Base-by-base conservation (phyloP, 2,797 vertebrate genomes). In the Sebastes trivittatus region DNA sequence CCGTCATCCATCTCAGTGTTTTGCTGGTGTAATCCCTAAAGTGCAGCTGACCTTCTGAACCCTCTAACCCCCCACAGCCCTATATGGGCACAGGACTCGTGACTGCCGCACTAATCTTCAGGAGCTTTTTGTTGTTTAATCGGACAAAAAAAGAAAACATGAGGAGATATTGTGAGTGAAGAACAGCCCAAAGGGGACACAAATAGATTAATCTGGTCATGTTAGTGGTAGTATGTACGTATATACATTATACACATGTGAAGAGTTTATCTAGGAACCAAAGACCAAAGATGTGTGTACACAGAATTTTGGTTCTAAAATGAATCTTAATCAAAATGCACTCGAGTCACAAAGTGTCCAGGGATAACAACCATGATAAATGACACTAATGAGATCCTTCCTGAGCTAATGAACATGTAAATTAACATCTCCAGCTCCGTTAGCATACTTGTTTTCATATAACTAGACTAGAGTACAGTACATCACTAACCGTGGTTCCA, bases 21-120 rank as follows among this genome's bases (percentile, higher is more conserved):
- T 77, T 55, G 11, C 58, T 46, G 36, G 3, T 82, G 55, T 90
- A 90, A 91, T 91, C 88, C 75, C 62, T 72, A 54, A 78, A 88
- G 84, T 87, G 87, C 77, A 68, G 52, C 32, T 74, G 87, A 87
- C 87, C 80, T 81, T 69, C 9, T 78, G 77, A 87, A 82, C 87
- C 36, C 58, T 34, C 29, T 80, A 71, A 84, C 78, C 64, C 64
- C 3, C 61, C 16, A 22, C 61, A 7, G 23, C 25, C 78, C 34
- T 71, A 66, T 54, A 81, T 63, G 32, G 70, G 29, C 68, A 58
- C 58, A 25, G 67, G 22, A 20, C 74, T 23, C 20, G 36, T 58
- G 20, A 38, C 54, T 23, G 46, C 11, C 25, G 23, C 38, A 2
- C 61, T 92, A 90, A 91, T 87, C 84, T 89, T 87, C 67, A 58